Base-by-base conservation (phyloP, 2,797 vertebrate genomes). In the Falco concolor region DNA sequence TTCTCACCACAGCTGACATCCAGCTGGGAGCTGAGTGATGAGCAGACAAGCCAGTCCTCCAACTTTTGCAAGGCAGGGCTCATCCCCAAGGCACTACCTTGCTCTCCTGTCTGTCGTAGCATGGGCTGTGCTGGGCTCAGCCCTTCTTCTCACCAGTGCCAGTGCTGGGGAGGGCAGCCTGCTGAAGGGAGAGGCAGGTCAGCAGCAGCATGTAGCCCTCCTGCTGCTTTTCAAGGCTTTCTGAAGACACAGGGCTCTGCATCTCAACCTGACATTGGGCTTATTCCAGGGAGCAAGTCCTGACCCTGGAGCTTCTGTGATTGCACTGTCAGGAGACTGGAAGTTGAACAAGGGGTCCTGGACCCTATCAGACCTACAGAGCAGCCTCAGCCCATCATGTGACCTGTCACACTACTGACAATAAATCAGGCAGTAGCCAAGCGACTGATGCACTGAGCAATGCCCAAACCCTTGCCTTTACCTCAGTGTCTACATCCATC, bases 381-480 rank as follows among this genome's bases (percentile, higher is more conserved):
- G 52, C n/a, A 72, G 7, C 67, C 36, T 32, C 30, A 61, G 1
- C n/a, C 36, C 20, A 1, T 16, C 3, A 5, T 5, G 17, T 61
- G 15, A 49, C 12, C 18, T 28, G 23, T 30, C 40, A 22, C 38
- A 5, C 18, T 50, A 40, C n/a, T 68, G 50, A 12, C 40, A 40
- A 34, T 27, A 59, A 59, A 61, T 2, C 24, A 10, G 24, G 57
- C 75, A 42, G 30, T 12, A 24, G 3, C 59, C 45, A 40, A 64
- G 32, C 0, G 2, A 23, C 24, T 0, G 0, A n/a, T 38, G 19
- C 67, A 12, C 24, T 2, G 7, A 28, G 42, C 44, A 4, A 6
- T 5, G n/a, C 8, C 44, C 40, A 13, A 67, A 72, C 13, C 23
- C 28, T 75, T 11, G 6, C 10, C 42, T 25, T 59, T 64, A 4